These are phyloP conservation scores for Spodoptera litura DNA, from an alignment of 1,140 invertebrate genomes.

Conservation along the genomic window DNA sequence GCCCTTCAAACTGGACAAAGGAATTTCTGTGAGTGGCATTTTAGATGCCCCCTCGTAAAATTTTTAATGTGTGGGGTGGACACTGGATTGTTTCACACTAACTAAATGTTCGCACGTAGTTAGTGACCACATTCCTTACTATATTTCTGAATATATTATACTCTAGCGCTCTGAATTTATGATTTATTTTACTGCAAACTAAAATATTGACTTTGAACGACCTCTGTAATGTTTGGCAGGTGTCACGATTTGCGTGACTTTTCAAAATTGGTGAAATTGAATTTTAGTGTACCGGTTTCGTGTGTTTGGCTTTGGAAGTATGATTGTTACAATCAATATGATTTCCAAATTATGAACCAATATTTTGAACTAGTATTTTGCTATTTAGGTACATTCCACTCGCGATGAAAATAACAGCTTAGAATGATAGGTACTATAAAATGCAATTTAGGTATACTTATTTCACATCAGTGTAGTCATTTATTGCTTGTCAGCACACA, in stretches of 20 bases:
- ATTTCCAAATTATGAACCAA: no score
- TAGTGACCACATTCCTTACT: conserved; percentile 27
- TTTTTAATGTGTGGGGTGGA: conserved; percentile 72
- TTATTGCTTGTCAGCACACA: background rate
- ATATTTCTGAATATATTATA: background rate
- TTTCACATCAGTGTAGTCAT: background rate
- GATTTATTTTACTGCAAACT: background rate
- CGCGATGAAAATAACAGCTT: no score
- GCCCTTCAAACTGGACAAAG: conserved; percentile 81
- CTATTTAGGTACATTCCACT: no score
- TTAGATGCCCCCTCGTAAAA: conserved; percentile 70
- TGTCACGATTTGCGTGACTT: background rate
- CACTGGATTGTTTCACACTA: conserved; percentile 27
- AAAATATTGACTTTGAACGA: background rate
- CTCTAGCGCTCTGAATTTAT: background rate
- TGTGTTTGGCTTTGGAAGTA: no score
- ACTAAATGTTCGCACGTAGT: conserved; percentile 48
- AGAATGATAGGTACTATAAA: background rate
- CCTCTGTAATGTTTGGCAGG: background rate
- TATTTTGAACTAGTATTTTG: no score
- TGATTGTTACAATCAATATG: no score
- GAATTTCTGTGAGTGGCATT: conserved; percentile 77
- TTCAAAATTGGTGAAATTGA: background rate
- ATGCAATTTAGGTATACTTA: background rate
- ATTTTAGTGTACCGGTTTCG: background rate